Base-by-base conservation (phyloP, 2,888 invertebrate genomes). In the Achlya flavicornis region DNA sequence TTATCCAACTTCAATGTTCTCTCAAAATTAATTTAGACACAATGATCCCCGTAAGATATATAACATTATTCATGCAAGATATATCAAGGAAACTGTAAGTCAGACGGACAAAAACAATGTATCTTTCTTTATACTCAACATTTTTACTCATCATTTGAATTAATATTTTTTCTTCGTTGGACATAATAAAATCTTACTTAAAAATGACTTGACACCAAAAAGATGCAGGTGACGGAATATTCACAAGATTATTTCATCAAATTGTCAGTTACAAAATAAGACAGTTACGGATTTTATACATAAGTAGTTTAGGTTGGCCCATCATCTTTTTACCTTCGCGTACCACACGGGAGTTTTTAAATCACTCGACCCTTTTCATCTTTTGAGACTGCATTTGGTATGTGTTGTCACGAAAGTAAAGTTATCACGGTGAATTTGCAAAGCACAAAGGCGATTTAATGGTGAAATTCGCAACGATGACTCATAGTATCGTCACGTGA, bases 351-450 rank as follows among this genome's bases (percentile, higher is more conserved):
- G 38, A 64, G 68, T 58, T 61, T 62, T 72, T 77, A 72, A 75
- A 77, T 78, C 71, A 65, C 64, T 64, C 57, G 66, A 83, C 80
- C 79, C 72, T 78, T 81, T 76, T 83, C 78, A 81, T 73, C 66
- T 68, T 63, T 63, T 19, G 59, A 64, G 69, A 73, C 71, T 65
- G 69, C 61, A 67, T 73, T 63, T 68, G 68, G 70, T 70, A 74
- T 74, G 72, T 68, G 72, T 69, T 70, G 68, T 67, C 69, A 70
- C 68, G 38, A 46, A 58, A 41, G 43, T 11, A 58, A 69, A 73
- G 67, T 69, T 72, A 71, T 72, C 68, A 68, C 64, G 58, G 62
- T 64, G 67, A 63, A 61, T 66, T 63, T 64, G 35, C 59, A 61
- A 64, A 61, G 38, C 35, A 64, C 48, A 57, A 61, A 64, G 59